A percentile compares a stretch with the other conserved stretches of the same genome.
phyloP scores from a whole-genome alignment of 2,888 invertebrate genomes.

The Leuctra nigra region DNA sequence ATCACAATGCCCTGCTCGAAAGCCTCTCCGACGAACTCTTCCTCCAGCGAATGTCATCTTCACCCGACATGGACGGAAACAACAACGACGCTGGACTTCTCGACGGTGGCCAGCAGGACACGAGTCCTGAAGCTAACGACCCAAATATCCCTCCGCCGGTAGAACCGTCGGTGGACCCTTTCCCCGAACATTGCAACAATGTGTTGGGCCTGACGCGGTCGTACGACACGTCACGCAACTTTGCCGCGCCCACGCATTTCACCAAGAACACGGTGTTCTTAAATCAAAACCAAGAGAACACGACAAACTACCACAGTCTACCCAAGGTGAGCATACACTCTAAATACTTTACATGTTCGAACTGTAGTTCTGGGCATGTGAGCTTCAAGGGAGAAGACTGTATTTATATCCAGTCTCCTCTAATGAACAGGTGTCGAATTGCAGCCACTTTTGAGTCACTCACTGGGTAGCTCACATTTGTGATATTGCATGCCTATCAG shows the following conservation, averaged over 20 bases:
- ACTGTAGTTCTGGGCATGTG: too few species aligned
- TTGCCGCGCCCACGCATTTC: slow-evolving; percentile 33
- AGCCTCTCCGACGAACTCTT: slow-evolving; percentile 75
- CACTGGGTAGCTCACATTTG: too few species aligned
- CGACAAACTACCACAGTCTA: slow-evolving; percentile 22
- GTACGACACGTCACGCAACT: slow-evolving; percentile 30
- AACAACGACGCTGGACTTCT: slow-evolving; percentile 62
- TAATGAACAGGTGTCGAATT: too few species aligned
- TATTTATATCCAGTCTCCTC: too few species aligned
- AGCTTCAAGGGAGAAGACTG: too few species aligned
- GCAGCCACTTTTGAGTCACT: too few species aligned
- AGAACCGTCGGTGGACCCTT: slow-evolving; percentile 61
- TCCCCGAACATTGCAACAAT: slow-evolving; percentile 57
- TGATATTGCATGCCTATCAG: too few species aligned
- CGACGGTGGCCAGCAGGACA: slow-evolving; percentile 56
- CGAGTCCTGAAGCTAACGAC: slow-evolving; percentile 45
- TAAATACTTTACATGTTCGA: too few species aligned
- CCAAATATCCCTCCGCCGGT: slow-evolving; percentile 47
- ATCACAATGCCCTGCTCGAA: slow-evolving; percentile 64
- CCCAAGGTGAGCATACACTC: slow-evolving; percentile 19
- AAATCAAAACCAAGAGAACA: slow-evolving; percentile 16
- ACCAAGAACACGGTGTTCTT: slow-evolving; percentile 24
- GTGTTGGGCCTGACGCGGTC: slow-evolving; percentile 26
- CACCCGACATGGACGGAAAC: slow-evolving; percentile 37
- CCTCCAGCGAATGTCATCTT: slow-evolving; percentile 57